A percentile compares a stretch with the other conserved stretches of the same genome.
These are phyloP conservation scores for Synanthedon andrenaeformis DNA, from an alignment of 2,888 invertebrate species.

Conservation along the genomic window DNA sequence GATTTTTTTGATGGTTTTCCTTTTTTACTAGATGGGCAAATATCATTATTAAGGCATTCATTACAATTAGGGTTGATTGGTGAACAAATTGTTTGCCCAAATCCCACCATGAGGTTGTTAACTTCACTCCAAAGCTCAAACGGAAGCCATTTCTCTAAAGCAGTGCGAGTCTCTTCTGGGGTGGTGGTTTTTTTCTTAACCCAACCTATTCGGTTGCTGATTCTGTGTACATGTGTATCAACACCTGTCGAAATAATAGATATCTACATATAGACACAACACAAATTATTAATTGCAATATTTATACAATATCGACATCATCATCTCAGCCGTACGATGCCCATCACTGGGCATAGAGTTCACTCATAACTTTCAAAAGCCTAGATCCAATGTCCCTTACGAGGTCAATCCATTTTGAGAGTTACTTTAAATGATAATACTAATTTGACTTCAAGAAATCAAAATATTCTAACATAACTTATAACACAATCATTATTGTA, in stretches of 20 bases:
- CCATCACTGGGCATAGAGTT: too few species aligned
- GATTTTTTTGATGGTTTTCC: slow-evolving; percentile 48
- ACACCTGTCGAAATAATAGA: slow-evolving; percentile 73
- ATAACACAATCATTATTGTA: too few species aligned
- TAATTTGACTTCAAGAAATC: too few species aligned
- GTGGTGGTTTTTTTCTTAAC: slow-evolving; percentile 77
- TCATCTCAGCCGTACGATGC: not conserved
- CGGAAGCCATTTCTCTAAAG: slow-evolving; percentile 91
- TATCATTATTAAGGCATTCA: slow-evolving; percentile 82
- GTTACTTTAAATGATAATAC: too few species aligned
- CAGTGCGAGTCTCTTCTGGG: slow-evolving; percentile 89
- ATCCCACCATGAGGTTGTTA: slow-evolving; percentile 94
- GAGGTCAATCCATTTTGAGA: too few species aligned
- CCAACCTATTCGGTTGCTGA: slow-evolving; percentile 92
- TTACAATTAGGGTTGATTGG: slow-evolving; percentile 86
- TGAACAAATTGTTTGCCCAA: slow-evolving; percentile 94
- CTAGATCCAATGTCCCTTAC: too few species aligned
- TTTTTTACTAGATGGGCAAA: slow-evolving; percentile 80
- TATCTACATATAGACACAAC: not conserved
- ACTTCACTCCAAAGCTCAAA: slow-evolving; percentile 86
- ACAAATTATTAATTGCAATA: not conserved
- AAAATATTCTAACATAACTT: too few species aligned
- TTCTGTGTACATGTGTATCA: slow-evolving; percentile 98
- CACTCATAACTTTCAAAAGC: too few species aligned
- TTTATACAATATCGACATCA: not conserved